These are phyloP conservation scores for Empidonax traillii DNA, from an alignment of 2,113 vertebrate genomes.

Conservation along the genomic window DNA sequence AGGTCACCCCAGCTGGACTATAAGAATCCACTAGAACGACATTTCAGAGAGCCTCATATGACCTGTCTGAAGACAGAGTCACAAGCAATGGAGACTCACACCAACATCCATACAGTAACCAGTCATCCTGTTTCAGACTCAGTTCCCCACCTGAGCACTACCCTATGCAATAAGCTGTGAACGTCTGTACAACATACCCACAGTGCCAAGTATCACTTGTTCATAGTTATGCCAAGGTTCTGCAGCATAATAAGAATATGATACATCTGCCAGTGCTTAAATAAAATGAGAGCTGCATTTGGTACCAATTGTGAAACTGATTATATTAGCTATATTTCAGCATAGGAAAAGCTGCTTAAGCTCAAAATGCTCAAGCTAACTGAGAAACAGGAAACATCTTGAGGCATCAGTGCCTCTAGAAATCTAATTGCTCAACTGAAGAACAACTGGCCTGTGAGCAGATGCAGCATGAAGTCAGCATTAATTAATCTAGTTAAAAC, in stretches of 20 bases:
- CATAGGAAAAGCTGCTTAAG: slow-evolving; percentile 31
- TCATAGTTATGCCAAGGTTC: background rate
- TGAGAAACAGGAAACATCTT: slow-evolving; percentile 54
- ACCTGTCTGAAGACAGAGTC: background rate
- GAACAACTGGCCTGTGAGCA: slow-evolving; percentile 49
- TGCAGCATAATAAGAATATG: background rate
- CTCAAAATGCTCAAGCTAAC: slow-evolving; percentile 28
- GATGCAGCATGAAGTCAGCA: slow-evolving; percentile 64
- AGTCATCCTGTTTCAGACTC: background rate
- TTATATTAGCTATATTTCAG: slow-evolving; percentile 41
- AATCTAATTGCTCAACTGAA: slow-evolving; percentile 50
- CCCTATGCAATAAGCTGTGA: background rate
- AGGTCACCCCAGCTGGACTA: background rate
- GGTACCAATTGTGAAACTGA: slow-evolving; percentile 29
- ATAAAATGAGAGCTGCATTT: slow-evolving; percentile 25
- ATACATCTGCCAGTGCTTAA: slow-evolving; percentile 33
- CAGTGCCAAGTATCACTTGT: background rate
- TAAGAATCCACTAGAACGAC: background rate
- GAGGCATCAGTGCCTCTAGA: slow-evolving; percentile 51
- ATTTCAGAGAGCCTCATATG: background rate
- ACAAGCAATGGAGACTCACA: background rate
- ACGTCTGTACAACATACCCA: background rate
- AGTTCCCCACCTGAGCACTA: background rate
- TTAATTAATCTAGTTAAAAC: slow-evolving; percentile 51
- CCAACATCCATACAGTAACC: background rate